Base-by-base conservation (phyloP, 92 coral and sea anemone genomes). In the Porites rus region DNA sequence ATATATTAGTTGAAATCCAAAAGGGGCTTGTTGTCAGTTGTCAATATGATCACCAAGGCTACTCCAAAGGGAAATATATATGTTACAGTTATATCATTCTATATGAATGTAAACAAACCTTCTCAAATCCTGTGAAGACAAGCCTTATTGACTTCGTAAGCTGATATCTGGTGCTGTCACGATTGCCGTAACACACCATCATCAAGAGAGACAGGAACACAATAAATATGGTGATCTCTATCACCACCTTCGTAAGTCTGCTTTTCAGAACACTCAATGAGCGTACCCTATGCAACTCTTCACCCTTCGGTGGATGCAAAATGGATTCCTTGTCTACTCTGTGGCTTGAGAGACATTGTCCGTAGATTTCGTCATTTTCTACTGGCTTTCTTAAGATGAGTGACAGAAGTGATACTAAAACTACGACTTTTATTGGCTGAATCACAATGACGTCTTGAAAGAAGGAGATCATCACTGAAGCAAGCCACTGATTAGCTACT, bases 401-500 rank as follows among this genome's bases (percentile, higher is more conserved):
- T 51, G 96, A 91, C 82, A 94, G 64, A 3, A 94, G 82, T 0
- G 96, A 88, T 60, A 96, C 99, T 3, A 93, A 60, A 18, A 87
- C 67, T 8, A 95, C 91, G 1, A 96, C 99, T 85, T 94, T 95
- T 9, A 93, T 76, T 65, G 98, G 98, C 80, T 95, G 98, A 17
- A 92, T 93, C 5, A 95, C 62, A n/a, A 95, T 67, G 13, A 95
- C 88, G 51, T 95, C 98, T 85, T 95, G 98, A 83, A 95, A 89
- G 24, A 95, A 89, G 21, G 98, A 95, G 25, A 95, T 91, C 95
- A 91, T 86, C 0, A 95, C 93, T 0, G 98, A 95, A 0, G 92
- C 80, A 16, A 95, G 94, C 98, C 98, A 95, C 65, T 95, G 94
- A 66, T 94, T 95, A 9, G 96, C 92, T 25, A 90, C 80, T 19